A percentile compares a stretch with the other conserved stretches of the same genome.
phyloP scores from a whole-genome alignment of 2,113 vertebrate species.

The Oostethus manadensis region DNA sequence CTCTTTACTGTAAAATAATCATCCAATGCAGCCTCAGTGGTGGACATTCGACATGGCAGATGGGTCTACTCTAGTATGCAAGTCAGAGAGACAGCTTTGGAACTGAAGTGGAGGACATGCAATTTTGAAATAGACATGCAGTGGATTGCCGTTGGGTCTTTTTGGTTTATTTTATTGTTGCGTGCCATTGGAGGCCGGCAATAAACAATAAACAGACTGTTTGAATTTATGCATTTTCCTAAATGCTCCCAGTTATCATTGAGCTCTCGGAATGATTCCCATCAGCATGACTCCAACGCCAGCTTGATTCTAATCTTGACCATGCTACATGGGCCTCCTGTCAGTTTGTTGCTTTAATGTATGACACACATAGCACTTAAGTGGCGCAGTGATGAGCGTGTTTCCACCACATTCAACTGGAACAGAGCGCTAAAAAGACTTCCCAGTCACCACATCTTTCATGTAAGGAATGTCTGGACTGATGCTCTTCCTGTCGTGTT shows the following conservation, averaged over 20 bases:
- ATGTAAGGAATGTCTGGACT: constrained; percentile 35
- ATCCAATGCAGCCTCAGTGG: too few relatives aligned
- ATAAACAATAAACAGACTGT: not conserved
- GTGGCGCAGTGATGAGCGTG: constrained; percentile 19
- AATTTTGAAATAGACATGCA: too few relatives aligned
- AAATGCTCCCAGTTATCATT: not conserved
- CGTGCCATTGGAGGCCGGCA: not conserved
- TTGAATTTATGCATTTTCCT: not conserved
- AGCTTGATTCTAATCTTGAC: constrained; percentile 67
- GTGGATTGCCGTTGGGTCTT: not conserved
- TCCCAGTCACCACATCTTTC: constrained; percentile 26
- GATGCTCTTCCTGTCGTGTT: constrained; percentile 47
- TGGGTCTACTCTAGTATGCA: too few relatives aligned
- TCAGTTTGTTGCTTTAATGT: constrained; percentile 54
- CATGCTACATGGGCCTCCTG: constrained; percentile 53
- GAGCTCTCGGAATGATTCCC: constrained; percentile 46
- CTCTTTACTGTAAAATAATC: too few relatives aligned
- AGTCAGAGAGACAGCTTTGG: too few relatives aligned
- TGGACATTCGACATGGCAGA: too few relatives aligned
- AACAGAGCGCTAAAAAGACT: constrained; percentile 26
- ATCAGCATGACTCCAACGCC: constrained; percentile 57
- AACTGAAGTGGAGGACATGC: too few relatives aligned
- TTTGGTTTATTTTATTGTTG: not conserved
- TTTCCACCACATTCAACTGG: constrained; percentile 38
- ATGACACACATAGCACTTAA: constrained; percentile 46